Conservation (phyloP, 2,797 vertebrate species). For the Sphenodon punctatus region DNA sequence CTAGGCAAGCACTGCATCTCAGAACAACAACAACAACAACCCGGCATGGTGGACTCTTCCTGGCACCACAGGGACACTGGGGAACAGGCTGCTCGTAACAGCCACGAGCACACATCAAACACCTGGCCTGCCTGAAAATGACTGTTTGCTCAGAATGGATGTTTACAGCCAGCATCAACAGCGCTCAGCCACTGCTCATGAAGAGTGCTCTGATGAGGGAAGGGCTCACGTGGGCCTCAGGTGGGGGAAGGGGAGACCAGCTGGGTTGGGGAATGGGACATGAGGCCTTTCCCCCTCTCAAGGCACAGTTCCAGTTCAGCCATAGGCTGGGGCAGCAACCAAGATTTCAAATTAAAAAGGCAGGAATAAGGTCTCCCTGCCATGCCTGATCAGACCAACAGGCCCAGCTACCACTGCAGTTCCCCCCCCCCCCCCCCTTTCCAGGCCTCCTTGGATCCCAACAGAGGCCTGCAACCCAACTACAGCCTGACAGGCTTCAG, state of each 20-base stretch:
- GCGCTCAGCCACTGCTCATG: fast-evolving
- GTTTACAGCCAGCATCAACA: background rate
- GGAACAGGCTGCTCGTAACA: background rate
- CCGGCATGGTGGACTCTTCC: background rate
- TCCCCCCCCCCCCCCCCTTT: background rate
- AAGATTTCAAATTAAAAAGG: too few species aligned
- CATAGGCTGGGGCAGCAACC: too few species aligned
- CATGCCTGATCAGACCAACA: background rate
- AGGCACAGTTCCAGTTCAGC: background rate
- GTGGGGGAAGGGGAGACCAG: background rate
- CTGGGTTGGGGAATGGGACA: background rate
- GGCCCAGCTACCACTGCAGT: background rate
- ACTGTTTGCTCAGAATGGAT: background rate
- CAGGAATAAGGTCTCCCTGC: background rate
- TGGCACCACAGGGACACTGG: background rate
- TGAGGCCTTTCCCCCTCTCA: background rate
- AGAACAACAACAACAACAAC: background rate
- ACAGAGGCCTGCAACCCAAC: background rate
- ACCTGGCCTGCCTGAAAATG: background rate
- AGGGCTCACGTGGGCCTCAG: too few species aligned
- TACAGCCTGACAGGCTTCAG: background rate
- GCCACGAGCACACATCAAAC: background rate
- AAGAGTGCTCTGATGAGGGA: too few species aligned
- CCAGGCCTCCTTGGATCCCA: background rate
- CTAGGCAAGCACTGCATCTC: background rate